Base-by-base conservation (phyloP, 2,113 vertebrate genomes). In the Neolamprologus longior region DNA sequence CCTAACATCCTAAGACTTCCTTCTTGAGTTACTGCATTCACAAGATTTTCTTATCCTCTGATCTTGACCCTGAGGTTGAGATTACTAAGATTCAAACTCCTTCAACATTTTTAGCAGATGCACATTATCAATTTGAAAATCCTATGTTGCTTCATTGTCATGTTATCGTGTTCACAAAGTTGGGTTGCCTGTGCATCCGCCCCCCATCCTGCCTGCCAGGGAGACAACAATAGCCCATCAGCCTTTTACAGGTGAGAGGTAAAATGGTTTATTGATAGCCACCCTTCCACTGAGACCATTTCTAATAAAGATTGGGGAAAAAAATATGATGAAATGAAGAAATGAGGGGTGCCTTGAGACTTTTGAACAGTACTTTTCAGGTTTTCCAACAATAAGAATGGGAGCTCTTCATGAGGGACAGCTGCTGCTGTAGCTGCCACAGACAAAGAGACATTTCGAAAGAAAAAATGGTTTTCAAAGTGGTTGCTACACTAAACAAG, bases 61-160 rank as follows among this genome's bases (percentile, higher is more conserved):
- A 35, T 35, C 61, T 35, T 66, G 31, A 66, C 17, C 61, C 17
- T 66, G 61, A 35, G 2, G 61, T 66, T 66, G 61, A 66, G 0
- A 66, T 66, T 66, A 35, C 31, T 35, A 35, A 66, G 61, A 66
- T 35, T 66, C 6, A 66, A 37, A 66, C 61, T 66, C 31, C 31
- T 35, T 35, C 31, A 66, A n/a, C 0, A 66, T n/a, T 0, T 66
- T 66, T 66, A 7, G 31, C 28, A 35, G 31, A 35, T 66, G 61
- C 61, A 66, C 17, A 35, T 66, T 12, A 66, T 66, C 10, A 66
- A 66, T 66, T 66, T n/a, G 61, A 66, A 63, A 66, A 35, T 66
- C 61, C 31, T 37, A 12, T 66, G 61, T 37, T 66, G 61, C 61
- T 37, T 66, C 4, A n/a, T 66, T 66, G 6, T 66, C 61, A 66